Evolutionary conservation across 64 coral and sea anemone genomes (phyloP).

Genomic region (Stichodactyla mertensii): DNA sequence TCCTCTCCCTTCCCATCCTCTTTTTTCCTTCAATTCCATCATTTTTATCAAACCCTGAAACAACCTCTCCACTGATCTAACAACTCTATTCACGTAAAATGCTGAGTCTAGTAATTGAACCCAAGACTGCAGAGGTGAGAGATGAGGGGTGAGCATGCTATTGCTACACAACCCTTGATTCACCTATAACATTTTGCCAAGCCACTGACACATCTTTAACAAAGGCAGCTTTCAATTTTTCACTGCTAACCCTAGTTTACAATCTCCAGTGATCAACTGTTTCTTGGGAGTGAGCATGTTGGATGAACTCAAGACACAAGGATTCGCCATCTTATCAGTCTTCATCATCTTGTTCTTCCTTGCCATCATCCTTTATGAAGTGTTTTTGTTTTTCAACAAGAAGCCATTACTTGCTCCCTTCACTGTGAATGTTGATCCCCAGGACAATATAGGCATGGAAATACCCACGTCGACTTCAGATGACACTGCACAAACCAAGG

Average conservation of each 20-base stretch:
- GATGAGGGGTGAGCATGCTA: too few relatives aligned
- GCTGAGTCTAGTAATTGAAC: too few relatives aligned
- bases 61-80: too few relatives aligned
- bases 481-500: neutral
- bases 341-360: neutral
- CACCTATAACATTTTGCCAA: too few relatives aligned
- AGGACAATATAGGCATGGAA: neutral
- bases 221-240: too few relatives aligned
- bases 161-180: too few relatives aligned
- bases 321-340: neutral
- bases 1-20: too few relatives aligned
- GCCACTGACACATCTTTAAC: too few relatives aligned
- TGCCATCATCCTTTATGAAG: neutral
- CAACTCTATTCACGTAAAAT: too few relatives aligned
- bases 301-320: conserved; percentile 1
- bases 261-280: neutral
- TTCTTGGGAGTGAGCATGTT: conserved; percentile 2
- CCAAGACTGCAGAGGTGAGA: too few relatives aligned
- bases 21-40: too few relatives aligned
- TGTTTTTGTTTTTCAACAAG: neutral
- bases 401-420: neutral
- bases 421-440: neutral
- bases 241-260: neutral
- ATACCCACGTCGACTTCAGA: neutral
- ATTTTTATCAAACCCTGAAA: too few relatives aligned